Conservation (phyloP, 2,888 invertebrate genomes). For the Xestia rhomboidea region DNA sequence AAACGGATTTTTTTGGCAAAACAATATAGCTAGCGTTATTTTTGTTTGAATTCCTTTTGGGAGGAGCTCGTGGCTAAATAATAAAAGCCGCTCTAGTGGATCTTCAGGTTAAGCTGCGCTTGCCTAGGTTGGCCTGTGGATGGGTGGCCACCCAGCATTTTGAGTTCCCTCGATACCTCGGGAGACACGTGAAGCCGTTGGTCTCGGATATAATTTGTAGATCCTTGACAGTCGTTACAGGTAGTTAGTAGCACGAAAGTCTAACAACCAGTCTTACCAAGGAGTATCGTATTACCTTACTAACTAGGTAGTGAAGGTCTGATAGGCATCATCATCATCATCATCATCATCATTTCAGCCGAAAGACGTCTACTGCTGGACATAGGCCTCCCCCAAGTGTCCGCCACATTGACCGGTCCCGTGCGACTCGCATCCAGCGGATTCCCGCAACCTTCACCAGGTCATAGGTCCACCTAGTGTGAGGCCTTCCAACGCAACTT, state of each 20-base stretch:
- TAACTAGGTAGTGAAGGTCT: not conserved
- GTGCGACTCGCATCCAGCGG: too few species aligned
- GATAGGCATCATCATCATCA: too few species aligned
- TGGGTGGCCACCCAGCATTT: not conserved
- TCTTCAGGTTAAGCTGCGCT: not conserved
- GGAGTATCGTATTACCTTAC: not conserved
- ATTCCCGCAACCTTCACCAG: too few species aligned
- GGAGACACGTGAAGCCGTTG: not conserved
- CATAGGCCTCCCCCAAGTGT: too few species aligned
- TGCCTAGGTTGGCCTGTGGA: not conserved
- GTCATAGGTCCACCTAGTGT: too few species aligned
- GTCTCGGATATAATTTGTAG: not conserved
- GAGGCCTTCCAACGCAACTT: too few species aligned
- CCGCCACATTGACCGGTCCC: too few species aligned
- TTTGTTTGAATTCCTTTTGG: constrained; percentile 6
- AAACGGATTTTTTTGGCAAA: constrained; percentile 44
- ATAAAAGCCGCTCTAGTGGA: not conserved
- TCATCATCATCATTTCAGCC: too few species aligned
- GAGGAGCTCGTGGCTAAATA: not conserved
- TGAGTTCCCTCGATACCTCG: not conserved
- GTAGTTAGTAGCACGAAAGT: not conserved
- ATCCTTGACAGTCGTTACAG: not conserved
- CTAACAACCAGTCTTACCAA: not conserved
- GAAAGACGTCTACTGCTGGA: too few species aligned
- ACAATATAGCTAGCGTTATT: constrained; percentile 15